A percentile compares a stretch with the other conserved stretches of the same genome.
phyloP scores from a whole-genome alignment of 1,140 invertebrate species.

The Halyomorpha halys region DNA sequence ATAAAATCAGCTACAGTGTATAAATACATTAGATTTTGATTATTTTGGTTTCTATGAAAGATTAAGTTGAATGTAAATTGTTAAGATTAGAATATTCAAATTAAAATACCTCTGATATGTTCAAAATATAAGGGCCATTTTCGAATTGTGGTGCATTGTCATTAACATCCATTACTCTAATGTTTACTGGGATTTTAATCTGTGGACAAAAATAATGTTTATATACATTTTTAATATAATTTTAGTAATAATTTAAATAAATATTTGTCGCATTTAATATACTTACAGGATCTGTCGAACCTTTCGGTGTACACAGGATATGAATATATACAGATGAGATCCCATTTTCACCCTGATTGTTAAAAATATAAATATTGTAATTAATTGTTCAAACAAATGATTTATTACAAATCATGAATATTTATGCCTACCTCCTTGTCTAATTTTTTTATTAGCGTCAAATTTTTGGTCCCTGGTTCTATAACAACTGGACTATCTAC shows the following conservation, averaged over 20 bases:
- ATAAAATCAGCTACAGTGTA: too few species aligned
- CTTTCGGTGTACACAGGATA: constrained; percentile 67
- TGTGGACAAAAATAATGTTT: constrained; percentile 37
- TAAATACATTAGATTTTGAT: too few species aligned
- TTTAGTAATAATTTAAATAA: constrained; percentile 20
- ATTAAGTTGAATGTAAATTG: too few species aligned
- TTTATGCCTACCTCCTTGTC: constrained; percentile 56
- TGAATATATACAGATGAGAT: constrained; percentile 75
- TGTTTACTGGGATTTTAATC: constrained; percentile 81
- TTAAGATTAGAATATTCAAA: too few species aligned
- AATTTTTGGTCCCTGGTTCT: constrained; percentile 62
- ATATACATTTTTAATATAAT: constrained; percentile 12
- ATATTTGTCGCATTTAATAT: background rate
- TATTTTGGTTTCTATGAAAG: too few species aligned
- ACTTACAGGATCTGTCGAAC: constrained; percentile 64
- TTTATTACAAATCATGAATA: background rate
- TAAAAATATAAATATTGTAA: constrained; percentile 11
- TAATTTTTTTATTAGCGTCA: constrained; percentile 62
- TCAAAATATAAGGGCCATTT: constrained; percentile 68
- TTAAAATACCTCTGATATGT: constrained; percentile 67
- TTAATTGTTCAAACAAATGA: background rate
- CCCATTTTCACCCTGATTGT: constrained; percentile 52
- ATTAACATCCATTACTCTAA: constrained; percentile 84
- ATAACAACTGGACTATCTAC: constrained; percentile 65
- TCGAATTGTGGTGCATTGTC: constrained; percentile 79